phyloP scores from a whole-genome alignment of 2,797 vertebrate species.

The Staurois parvus region DNA sequence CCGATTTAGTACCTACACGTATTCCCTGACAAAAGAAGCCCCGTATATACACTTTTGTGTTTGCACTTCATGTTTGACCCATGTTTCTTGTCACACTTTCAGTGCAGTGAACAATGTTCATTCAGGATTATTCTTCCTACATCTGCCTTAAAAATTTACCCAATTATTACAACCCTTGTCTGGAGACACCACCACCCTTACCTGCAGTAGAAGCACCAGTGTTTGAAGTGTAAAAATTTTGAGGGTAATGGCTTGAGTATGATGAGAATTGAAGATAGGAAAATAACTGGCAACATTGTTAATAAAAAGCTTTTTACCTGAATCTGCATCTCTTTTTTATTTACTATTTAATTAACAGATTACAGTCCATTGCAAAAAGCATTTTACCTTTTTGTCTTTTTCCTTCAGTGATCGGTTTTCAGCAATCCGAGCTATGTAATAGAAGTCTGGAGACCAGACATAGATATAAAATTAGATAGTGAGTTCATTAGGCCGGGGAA shows the following conservation, averaged over 20 bases:
- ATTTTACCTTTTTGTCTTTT: not conserved
- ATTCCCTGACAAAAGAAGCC: too few relatives aligned
- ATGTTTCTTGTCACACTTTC: too few relatives aligned
- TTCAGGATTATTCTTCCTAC: too few relatives aligned
- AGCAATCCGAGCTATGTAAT: conserved; percentile 24
- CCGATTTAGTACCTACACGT: too few relatives aligned
- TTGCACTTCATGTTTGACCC: too few relatives aligned
- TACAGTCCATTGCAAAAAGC: not conserved
- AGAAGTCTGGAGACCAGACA: conserved; percentile 5
- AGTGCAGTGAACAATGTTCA: too few relatives aligned
- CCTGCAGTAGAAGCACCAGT: too few relatives aligned
- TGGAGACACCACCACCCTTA: too few relatives aligned
- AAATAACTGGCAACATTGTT: not conserved
- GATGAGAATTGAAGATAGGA: not conserved
- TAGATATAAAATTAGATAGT: conserved; percentile 18
- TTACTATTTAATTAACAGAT: not conserved
- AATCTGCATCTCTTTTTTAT: not conserved
- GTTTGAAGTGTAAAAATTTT: too few relatives aligned
- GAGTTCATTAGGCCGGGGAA: conserved; percentile 30
- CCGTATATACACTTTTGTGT: too few relatives aligned
- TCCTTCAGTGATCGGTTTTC: conserved; percentile 4
- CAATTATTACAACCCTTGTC: too few relatives aligned
- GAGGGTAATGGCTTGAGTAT: not conserved
- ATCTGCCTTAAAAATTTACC: too few relatives aligned
- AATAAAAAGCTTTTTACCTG: not conserved